A percentile compares a stretch with the other conserved stretches of the same genome.
Evolutionary conservation across 2,888 invertebrate genomes (phyloP).

Genomic region (Pyrrhia umbra): DNA sequence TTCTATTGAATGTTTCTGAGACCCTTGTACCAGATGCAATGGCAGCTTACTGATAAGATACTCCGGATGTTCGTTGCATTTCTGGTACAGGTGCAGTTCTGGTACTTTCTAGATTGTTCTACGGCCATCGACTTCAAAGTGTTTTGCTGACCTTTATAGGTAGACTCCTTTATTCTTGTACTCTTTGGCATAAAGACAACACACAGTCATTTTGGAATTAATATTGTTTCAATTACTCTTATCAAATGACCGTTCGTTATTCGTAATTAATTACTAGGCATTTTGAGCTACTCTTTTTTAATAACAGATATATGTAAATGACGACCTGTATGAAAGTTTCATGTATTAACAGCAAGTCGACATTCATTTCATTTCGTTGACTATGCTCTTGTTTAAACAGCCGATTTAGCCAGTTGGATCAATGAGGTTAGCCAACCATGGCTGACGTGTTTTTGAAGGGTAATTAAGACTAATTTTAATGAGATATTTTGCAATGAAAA

Average conservation of each 20-base stretch:
- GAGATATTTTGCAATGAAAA: not conserved
- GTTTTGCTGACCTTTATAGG: not conserved
- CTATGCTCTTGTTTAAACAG: constrained; percentile 18
- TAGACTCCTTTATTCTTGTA: not conserved
- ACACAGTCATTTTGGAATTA: too few relatives aligned
- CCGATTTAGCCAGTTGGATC: constrained; percentile 26
- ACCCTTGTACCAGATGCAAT: not conserved
- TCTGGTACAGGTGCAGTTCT: not conserved
- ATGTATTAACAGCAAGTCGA: too few relatives aligned
- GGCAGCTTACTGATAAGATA: too few relatives aligned
- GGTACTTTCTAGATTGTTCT: not conserved
- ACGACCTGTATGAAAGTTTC: too few relatives aligned
- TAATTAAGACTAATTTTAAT: constrained; percentile 5
- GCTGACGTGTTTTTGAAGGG: constrained; percentile 8
- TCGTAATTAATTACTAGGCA: too few relatives aligned
- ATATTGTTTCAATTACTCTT: too few relatives aligned
- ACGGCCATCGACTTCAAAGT: not conserved
- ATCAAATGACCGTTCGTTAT: too few relatives aligned
- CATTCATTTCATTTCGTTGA: not conserved
- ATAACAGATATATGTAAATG: too few relatives aligned
- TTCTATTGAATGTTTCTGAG: not conserved
- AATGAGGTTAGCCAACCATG: constrained; percentile 14
- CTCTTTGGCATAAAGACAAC: too few relatives aligned
- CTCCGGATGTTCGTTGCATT: not conserved
- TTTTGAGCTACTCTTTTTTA: too few relatives aligned